Evolutionary conservation across 2,888 invertebrate genomes (phyloP), one percentile per base, ranked within the genome.

Genomic region (Ectropis crepuscularia): DNA sequence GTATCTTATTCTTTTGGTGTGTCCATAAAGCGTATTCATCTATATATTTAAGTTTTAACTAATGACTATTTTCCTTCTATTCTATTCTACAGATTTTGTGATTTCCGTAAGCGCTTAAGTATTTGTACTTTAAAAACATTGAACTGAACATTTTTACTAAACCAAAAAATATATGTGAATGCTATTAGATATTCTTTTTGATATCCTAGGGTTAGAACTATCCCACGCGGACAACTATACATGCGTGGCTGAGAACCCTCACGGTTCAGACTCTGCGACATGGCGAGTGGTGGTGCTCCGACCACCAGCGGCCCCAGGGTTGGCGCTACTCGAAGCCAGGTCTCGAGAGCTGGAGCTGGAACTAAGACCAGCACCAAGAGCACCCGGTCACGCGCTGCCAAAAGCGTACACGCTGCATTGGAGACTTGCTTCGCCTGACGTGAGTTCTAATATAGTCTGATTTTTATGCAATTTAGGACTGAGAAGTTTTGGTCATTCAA

Each of bases 241-340:
- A 5, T 97, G 97, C 78, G 94, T 95, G 41, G 96, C 96, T 41
- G 96, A 96, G 78, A 98, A 98, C 86, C 94, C 96, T 48, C 96
- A 96, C 78, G 98, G 98, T 0, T 95, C 95, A 51, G 98, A 98
- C 84, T 96, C 96, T 53, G 96, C 97, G 55, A 95, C 95, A 12
- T 97, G 97, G 92, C 94, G 95, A 36, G 93, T 98, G 47, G 94
- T 96, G 68, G 96, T 98, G 0, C 94, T 97, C 74, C 94, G 96
- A 75, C 95, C 96, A 10, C 97, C 97, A 0, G 89, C 93, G 11
- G 94, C 96, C 7, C 97, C 97, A 11, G 93, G 92, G 53, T 87
- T 97, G 67, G 95, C 95, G 57, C 90, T 96, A 4, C 51, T 91
- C 6, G 90, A 91, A 67, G 91, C 92, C 0, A 79, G 90, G 12